Evolutionary conservation across 2,113 vertebrate species (phyloP).

Genomic region (Xenopus laevis): DNA sequence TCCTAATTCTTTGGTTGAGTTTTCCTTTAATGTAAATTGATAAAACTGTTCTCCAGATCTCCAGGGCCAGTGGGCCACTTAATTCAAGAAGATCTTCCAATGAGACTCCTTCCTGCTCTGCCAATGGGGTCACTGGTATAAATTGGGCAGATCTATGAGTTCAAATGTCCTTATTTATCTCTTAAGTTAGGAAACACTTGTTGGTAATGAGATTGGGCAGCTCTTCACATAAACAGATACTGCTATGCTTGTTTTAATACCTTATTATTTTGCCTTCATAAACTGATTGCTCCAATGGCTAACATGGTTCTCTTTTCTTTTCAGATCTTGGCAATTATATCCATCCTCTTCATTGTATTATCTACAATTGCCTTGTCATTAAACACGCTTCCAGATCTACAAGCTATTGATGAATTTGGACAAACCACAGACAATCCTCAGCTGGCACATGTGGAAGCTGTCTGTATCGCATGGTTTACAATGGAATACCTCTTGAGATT

Average conservation of each 20-base stretch:
- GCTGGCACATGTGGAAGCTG: conserved; percentile 90
- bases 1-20: no score
- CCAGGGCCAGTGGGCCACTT: no score
- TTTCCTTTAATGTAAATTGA: no score
- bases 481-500: conserved; percentile 97
- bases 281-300: conserved; percentile 32
- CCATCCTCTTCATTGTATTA: conserved; percentile 96
- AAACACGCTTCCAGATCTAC: conserved; percentile 94
- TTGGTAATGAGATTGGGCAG: background rate
- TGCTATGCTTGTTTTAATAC: background rate
- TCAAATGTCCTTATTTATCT: no score
- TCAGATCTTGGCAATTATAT: conserved; percentile 94
- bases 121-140: no score
- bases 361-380: conserved; percentile 97
- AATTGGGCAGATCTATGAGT: no score
- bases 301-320: conserved; percentile 57
- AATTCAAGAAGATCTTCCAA: no score
- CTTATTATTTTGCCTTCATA: background rate
- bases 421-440: conserved; percentile 90
- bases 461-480: conserved; percentile 97
- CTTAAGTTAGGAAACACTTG: background rate
- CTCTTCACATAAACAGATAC: background rate
- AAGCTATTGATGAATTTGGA: conserved; percentile 87
- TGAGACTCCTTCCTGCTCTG: no score
- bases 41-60: no score